Evolutionary conservation across 2,888 invertebrate genomes (phyloP), one percentile per base, ranked within the genome.

Genomic region (Hedya salicella): DNA sequence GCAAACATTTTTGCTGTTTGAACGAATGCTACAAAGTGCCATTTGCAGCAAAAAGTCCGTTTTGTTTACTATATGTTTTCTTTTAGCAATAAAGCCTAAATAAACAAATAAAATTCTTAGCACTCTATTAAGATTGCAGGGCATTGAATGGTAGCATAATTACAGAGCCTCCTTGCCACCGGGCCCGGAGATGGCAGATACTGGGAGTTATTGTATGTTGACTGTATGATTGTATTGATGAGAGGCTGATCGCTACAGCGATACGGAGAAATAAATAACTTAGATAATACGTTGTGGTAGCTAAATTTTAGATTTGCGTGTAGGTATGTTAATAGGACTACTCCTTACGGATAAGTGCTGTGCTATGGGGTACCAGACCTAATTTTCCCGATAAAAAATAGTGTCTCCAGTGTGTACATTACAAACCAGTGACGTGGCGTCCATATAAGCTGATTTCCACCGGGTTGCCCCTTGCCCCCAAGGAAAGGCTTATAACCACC

Each of bases 81-180:
- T 25, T 25, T 25, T 4, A 6, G 1, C 25, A 25, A 25, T 25
- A 6, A 25, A 25, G 25, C 4, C 6, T 3, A 36, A 36, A 36
- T 36, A 36, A 36, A 11, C 11, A 5, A 36, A 36, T 36, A 36
- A 5, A 73, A 80, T 84, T 85, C 84, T 90, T 88, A 89, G 79
- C 89, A 89, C 90, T 88, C 82, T 83, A 88, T 89, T 89, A 89
- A 88, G 83, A 83, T 80, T 77, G 79, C 78, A 70, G 69, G 42
- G 49, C 56, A 83, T 86, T 83, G 83, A 81, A 85, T 85, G 84
- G 84, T 75, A 78, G 78, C 80, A 80, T 89, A 88, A 89, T 90
- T 85, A 86, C 76, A 87, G 68, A 78, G 75, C 73, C 73, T 71
- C 69, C 69, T 77, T 80, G 89, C 91, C 89, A 89, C 85, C 78